Evolutionary conservation across 2,888 invertebrate genomes (phyloP), one percentile per base, ranked within the genome.

Genomic region (Andrena haemorrhoa): DNA sequence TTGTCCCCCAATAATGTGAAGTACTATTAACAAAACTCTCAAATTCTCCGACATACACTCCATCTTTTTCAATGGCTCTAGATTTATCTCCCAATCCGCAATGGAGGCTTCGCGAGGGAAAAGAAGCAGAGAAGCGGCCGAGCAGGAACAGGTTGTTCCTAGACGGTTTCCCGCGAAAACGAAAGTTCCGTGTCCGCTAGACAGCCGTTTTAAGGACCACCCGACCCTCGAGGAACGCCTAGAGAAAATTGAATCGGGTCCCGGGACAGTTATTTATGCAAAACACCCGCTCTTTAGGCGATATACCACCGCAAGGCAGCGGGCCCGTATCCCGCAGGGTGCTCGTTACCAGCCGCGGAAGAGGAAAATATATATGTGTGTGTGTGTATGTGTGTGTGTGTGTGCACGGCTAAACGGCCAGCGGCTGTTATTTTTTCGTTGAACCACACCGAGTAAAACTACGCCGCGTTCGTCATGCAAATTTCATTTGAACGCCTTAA

Each of bases 181-280:
- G 66, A 69, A 63, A 82, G 60, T 64, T 64, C 72, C 58, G 64
- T 41, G 72, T 16, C 51, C 53, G 33, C 64, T 73, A 70, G 73
- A 63, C 53, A 60, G 64, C 68, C 63, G 72, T 65, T 82, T 86
- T 78, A 83, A 86, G 83, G 73, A 75, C 77, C 75, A 58, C 60
- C 71, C 75, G 75, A 82, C 73, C 79, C 72, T 83, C 70, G 78
- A 83, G 76, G 74, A 82, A 82, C 82, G 82, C 70, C 87, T 85
- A 75, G 79, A 88, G 88, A 89, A 89, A 89, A 89, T 89, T 88
- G 89, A 89, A 89, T 87, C 79, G 80, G 80, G 70, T 77, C 75
- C 65, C 84, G 75, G 75, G 71, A 85, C 82, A 79, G 83, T 85
- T 86, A 85, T 87, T 87, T 84, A 87, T 87, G 87, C 87, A 87